Percentiles rank a stretch among this genome's conserved stretches.
Evolutionary conservation across 2,888 invertebrate genomes (phyloP).

Genomic region (Orgyia antiqua): DNA sequence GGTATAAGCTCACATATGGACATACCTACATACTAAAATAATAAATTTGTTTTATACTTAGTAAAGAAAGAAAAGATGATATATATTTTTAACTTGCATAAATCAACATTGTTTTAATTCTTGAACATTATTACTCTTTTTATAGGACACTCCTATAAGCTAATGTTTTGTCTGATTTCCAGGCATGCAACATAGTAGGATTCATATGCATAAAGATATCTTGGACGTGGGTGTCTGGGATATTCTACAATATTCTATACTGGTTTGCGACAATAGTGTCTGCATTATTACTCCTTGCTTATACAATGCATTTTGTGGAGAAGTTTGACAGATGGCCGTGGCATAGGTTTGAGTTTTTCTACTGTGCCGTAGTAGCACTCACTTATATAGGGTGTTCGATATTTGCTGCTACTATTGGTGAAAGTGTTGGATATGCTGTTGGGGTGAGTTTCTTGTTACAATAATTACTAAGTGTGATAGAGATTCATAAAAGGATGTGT

Average conservation of each 20-base stretch:
- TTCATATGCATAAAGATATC: conserved; percentile 89
- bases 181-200: conserved; percentile 84
- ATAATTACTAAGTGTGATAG: too few relatives aligned
- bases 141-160: too few relatives aligned
- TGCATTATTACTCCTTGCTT: conserved; percentile 83
- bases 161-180: too few relatives aligned
- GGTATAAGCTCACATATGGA: too few relatives aligned
- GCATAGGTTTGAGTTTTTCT: conserved; percentile 88
- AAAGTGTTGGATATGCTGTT: conserved; percentile 81
- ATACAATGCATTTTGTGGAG: conserved; percentile 90
- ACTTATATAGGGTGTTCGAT: conserved; percentile 87
- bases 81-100: too few relatives aligned
- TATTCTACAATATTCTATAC: conserved; percentile 87
- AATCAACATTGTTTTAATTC: too few relatives aligned
- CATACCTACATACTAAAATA: too few relatives aligned
- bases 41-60: too few relatives aligned
- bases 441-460: conserved; percentile 86
- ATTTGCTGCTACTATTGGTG: conserved; percentile 80
- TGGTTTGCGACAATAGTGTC: conserved; percentile 90
- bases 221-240: conserved; percentile 78
- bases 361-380: conserved; percentile 82
- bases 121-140: too few relatives aligned
- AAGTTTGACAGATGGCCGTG: conserved; percentile 89
- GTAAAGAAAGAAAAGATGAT: too few relatives aligned
- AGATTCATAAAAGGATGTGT: too few relatives aligned